phyloP scores from a whole-genome alignment of 2,797 vertebrate species.

The Acestrorhynchus altus region DNA sequence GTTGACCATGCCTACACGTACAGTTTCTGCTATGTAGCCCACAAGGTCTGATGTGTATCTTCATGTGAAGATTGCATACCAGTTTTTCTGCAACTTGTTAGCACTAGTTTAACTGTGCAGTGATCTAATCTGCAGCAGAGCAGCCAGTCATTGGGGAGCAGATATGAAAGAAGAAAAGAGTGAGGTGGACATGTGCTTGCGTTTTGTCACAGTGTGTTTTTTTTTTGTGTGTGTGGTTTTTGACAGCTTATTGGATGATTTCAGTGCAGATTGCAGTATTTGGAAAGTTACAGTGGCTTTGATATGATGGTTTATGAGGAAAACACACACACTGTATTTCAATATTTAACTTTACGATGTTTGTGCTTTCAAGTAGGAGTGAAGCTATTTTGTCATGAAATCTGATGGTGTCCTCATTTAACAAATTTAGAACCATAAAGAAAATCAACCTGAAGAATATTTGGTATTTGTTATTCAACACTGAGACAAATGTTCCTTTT shows the following conservation, averaged over 20 bases:
- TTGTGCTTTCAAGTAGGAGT: too few relatives aligned
- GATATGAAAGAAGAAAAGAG: not conserved
- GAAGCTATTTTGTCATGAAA: too few relatives aligned
- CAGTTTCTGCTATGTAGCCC: slow-evolving; percentile 6
- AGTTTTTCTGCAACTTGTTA: slow-evolving; percentile 80
- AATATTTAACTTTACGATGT: too few relatives aligned
- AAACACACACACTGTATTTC: too few relatives aligned
- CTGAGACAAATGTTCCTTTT: too few relatives aligned
- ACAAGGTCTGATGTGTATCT: slow-evolving; percentile 73
- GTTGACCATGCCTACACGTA: not conserved
- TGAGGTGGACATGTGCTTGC: not conserved
- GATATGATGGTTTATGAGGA: not conserved
- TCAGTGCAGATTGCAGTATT: too few relatives aligned
- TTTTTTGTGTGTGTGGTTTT: not conserved
- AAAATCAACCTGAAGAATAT: too few relatives aligned
- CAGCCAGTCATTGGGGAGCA: slow-evolving; percentile 70
- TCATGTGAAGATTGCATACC: slow-evolving; percentile 79
- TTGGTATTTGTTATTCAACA: too few relatives aligned
- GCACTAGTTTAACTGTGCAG: slow-evolving; percentile 76
- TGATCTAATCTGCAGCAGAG: slow-evolving; percentile 79
- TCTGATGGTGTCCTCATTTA: too few relatives aligned
- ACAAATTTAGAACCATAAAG: too few relatives aligned
- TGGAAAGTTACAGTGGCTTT: too few relatives aligned
- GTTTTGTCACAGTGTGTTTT: not conserved
- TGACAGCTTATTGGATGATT: not conserved